Evolutionary conservation across 2,113 vertebrate genomes (phyloP).

Genomic region (Hippolais icterina): DNA sequence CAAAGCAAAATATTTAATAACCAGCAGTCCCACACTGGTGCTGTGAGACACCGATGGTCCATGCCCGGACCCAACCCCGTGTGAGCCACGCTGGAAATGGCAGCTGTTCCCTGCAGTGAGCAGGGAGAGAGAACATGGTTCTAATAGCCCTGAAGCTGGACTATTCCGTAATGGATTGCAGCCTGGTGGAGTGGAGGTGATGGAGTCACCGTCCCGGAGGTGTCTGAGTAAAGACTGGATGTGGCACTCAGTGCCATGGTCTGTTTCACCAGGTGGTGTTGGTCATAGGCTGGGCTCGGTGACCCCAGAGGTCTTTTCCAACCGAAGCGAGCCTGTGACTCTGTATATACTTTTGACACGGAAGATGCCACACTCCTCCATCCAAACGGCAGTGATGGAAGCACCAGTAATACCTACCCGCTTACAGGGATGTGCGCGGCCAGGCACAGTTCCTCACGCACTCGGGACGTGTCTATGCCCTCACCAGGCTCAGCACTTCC

Average conservation of each 20-base stretch:
- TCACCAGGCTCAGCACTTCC: accelerated
- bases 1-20: background rate
- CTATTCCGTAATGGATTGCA: accelerated
- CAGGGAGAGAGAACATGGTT: background rate
- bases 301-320: background rate
- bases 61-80: accelerated
- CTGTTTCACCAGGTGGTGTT: accelerated
- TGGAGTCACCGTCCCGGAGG: too few species aligned
- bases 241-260: background rate
- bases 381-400: background rate
- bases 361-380: background rate
- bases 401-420: accelerated
- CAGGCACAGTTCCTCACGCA: accelerated
- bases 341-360: background rate
- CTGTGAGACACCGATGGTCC: background rate
- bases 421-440: accelerated
- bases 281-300: accelerated
- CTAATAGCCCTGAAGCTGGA: background rate
- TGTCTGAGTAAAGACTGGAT: background rate
- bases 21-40: background rate
- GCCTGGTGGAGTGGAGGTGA: background rate
- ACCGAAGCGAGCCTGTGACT: background rate
- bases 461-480: accelerated
- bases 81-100: background rate
- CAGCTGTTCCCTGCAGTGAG: background rate